Evolutionary conservation across 2,113 vertebrate genomes (phyloP), one percentile per base, ranked within the genome.

Genomic region (Peromyscus maniculatus): DNA sequence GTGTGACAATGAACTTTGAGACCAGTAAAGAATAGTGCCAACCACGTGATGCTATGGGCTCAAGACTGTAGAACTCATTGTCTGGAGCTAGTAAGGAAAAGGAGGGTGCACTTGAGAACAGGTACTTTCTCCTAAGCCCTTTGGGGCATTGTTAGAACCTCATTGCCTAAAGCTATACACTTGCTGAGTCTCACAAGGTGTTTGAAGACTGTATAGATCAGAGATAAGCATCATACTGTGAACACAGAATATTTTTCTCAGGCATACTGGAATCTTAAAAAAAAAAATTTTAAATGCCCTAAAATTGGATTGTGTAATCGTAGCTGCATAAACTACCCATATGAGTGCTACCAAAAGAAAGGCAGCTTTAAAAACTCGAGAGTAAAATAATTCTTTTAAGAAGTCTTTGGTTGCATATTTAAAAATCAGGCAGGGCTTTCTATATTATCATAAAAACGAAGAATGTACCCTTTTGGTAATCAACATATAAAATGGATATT

Each of bases 201-300:
- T 97, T 96, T 97, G 71, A 97, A 97, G 74, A 78, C 39, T 72
- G 94, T 89, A 97, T 89, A 96, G 97, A 91, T 69, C 77, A 90
- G 17, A 71, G 52, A 92, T 90, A 97, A 94, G 91, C 79, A 39
- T 97, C 89, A 98, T 55, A 95, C 36, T 19, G 33, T 80, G 93
- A 95, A 57, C 7, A 8, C 82, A 93, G 28, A 93, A 59, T 95
- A 17, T 75, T n/a, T 96, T 97, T 84, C 28, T 77, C 84, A 93
- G 64, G 28, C 33, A 89, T 33, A 11, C 10, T 91, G 67, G 36
- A 97, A 62, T 87, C 55, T 95, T 93, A 66, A 86, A 97, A 66
- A 97, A 98, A 75, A 89, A 97, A 69, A 97, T 8, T 55, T 12
- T 57, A 15, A 98, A 43, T 82, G 24, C n/a, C 80, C 0, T 95